Base-by-base conservation (phyloP, 2,113 vertebrate genomes). In the Dicerorhinus sumatrensis region DNA sequence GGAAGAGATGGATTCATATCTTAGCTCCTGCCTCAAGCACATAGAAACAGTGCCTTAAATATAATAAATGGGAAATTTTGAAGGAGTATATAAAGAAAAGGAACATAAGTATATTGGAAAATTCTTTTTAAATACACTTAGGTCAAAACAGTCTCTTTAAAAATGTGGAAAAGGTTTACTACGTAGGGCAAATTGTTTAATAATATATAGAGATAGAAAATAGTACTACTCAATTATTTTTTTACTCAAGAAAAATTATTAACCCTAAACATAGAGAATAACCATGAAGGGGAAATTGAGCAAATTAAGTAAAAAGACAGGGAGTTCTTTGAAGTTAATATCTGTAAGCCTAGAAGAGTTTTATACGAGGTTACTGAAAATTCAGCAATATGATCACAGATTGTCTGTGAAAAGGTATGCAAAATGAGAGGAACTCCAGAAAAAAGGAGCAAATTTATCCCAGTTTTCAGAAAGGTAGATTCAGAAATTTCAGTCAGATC, bases 101-200 rank as follows among this genome's bases (percentile, higher is more conserved):
- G 36, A 92, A 56, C 33, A 54, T 77, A n/a, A 84, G 33, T 60
- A 27, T 86, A 5, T 80, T 48, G 58, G 7, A 81, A 95, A 54
- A 58, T 77, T 33, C 11, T 70, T 90, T 79, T 39, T 46, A 63
- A 65, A 96, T 81, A 63, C 29, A 58, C 33, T 60, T 79, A 62
- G 23, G 14, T 95, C 46, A 72, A 80, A 86, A 84, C 67, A 39
- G 7, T 3, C 81, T 63, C 48, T 33, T 86, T 39, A 73, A 70
- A 76, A 76, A 17, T 63, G 51, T 77, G 25, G 84, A 95, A 96
- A 95, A 33, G 36, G 31, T 51, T 42, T 93, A 8, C 31, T 90
- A 51, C 36, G 5, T 56, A 72, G 54, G 31, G n/a, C 17, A 94
- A 82, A 65, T n/a, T 85, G 46, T 58, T 85, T 93, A 80, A 58